Evolutionary conservation across 1,140 invertebrate species (phyloP).

Genomic region (Pteromalus puparum): DNA sequence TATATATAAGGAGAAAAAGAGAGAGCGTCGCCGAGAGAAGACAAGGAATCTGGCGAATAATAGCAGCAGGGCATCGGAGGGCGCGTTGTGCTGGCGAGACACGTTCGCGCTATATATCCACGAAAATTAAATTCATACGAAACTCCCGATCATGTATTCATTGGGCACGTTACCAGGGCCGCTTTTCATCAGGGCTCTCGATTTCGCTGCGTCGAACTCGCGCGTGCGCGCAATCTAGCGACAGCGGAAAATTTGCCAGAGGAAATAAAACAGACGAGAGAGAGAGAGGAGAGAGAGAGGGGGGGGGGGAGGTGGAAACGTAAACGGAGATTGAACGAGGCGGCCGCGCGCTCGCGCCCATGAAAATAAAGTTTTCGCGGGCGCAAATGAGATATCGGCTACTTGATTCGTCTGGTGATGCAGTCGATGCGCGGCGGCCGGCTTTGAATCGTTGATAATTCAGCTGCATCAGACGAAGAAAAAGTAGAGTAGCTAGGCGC

Average conservation of each 20-base stretch:
- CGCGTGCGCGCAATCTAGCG: not conserved
- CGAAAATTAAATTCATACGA: slow-evolving; percentile 71
- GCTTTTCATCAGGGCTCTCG: slow-evolving; percentile 40
- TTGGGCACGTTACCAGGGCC: slow-evolving; percentile 59
- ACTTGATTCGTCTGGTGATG: not conserved
- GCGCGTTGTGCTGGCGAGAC: slow-evolving; percentile 56
- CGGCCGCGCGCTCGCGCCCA: too few species aligned
- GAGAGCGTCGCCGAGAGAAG: not conserved
- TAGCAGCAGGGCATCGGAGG: not conserved
- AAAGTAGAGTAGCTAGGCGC: not conserved
- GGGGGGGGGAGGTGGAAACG: too few species aligned
- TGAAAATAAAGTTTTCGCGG: not conserved
- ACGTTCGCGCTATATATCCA: slow-evolving; percentile 67
- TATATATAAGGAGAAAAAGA: not conserved
- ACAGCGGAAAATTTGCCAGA: not conserved
- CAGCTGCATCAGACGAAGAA: not conserved
- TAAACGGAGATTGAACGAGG: slow-evolving; percentile 3
- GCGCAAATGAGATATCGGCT: not conserved
- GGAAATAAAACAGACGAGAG: not conserved
- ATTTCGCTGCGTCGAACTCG: not conserved
- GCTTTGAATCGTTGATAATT: not conserved
- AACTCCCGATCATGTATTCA: slow-evolving; percentile 67
- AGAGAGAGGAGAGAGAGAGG: not conserved
- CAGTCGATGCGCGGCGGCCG: too few species aligned
- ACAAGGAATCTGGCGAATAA: slow-evolving; percentile 28